phyloP scores from a whole-genome alignment of 2,888 invertebrate species.

The Xiphydria camelus region DNA sequence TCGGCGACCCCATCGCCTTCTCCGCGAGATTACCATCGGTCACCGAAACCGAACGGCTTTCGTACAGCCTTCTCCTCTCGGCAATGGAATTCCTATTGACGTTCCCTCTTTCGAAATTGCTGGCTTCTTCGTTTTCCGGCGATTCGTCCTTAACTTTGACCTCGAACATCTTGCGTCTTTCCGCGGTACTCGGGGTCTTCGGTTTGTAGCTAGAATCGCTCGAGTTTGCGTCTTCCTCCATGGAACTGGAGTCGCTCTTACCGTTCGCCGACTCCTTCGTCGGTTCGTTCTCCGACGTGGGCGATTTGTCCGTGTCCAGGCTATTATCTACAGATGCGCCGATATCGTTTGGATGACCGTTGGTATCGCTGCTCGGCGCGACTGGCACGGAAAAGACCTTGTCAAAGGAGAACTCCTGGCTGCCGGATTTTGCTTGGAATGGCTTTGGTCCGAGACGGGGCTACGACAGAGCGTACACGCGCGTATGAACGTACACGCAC shows the following conservation, averaged over 20 bases:
- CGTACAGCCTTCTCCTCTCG: constrained; percentile 76
- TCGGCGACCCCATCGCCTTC: constrained; percentile 65
- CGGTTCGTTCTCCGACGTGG: constrained; percentile 42
- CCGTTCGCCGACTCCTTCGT: constrained; percentile 60
- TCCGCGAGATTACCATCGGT: constrained; percentile 67
- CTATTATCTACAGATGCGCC: constrained; percentile 43
- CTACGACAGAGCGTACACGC: constrained; percentile 44
- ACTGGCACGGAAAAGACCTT: constrained; percentile 81
- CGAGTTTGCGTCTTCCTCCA: constrained; percentile 67
- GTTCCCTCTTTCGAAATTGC: constrained; percentile 64
- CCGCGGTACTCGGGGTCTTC: constrained; percentile 78
- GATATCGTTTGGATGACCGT: constrained; percentile 46
- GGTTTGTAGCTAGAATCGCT: constrained; percentile 71
- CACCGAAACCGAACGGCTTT: constrained; percentile 72
- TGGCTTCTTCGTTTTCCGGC: constrained; percentile 61
- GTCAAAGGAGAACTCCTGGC: constrained; percentile 77
- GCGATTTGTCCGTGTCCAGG: constrained; percentile 41
- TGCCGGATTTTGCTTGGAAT: constrained; percentile 75
- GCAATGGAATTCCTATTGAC: constrained; percentile 74
- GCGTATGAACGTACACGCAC: background rate
- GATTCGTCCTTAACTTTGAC: constrained; percentile 58
- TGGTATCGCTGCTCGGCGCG: constrained; percentile 62
- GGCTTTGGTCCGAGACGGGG: constrained; percentile 85
- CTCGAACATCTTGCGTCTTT: constrained; percentile 76
- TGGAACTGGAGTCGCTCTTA: constrained; percentile 65